A percentile compares a stretch with the other conserved stretches of the same genome.
phyloP scores from a whole-genome alignment of 2,797 vertebrate species.

The Heteromormyrus szaboi region DNA sequence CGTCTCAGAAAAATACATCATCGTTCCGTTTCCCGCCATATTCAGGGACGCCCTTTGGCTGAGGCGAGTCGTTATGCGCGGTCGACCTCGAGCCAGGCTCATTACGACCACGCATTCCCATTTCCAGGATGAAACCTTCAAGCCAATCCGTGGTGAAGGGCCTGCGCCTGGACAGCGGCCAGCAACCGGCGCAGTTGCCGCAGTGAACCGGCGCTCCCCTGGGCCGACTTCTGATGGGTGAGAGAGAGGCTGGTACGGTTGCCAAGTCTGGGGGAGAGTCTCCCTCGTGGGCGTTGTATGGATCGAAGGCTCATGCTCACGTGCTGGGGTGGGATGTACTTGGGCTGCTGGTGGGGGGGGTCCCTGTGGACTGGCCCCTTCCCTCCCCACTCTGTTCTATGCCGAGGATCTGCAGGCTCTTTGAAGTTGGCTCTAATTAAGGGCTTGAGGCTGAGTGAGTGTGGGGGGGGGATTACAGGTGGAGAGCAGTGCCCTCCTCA shows the following conservation, averaged over 20 bases:
- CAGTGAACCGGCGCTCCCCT: neutral
- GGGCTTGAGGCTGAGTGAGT: neutral
- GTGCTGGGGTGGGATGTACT: neutral
- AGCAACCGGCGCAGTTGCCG: neutral
- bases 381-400: neutral
- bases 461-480: neutral
- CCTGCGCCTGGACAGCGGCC: neutral
- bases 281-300: neutral
- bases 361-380: neutral
- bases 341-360: neutral
- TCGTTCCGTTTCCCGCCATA: neutral
- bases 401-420: neutral
- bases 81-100: neutral
- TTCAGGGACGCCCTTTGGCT: neutral
- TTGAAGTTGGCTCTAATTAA: conserved; percentile 22
- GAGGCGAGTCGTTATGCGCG: neutral
- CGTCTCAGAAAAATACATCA: neutral
- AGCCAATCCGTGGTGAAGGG: neutral
- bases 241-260: neutral
- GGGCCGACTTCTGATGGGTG: neutral
- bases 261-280: neutral
- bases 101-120: neutral
- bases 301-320: neutral
- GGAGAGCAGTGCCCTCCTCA: neutral
- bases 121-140: neutral